Conservation (phyloP, 1,140 invertebrate genomes). For the Drosophila obscura region DNA sequence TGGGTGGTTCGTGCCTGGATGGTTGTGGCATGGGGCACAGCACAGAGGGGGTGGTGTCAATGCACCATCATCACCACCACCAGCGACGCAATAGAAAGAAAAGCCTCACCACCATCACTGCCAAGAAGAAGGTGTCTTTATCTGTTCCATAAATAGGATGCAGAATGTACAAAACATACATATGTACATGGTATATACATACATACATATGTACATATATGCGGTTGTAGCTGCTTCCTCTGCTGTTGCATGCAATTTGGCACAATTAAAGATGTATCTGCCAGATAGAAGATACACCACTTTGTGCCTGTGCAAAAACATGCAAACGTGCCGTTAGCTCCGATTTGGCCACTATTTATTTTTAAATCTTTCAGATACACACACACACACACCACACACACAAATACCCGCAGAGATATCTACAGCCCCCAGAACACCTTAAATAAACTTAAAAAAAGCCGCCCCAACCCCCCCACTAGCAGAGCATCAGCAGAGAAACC, state of each 20-base stretch:
- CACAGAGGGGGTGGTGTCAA: constrained; percentile 30
- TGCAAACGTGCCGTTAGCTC: constrained; percentile 65
- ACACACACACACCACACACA: constrained; percentile 5
- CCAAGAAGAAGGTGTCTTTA: constrained; percentile 1
- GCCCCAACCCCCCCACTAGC: constrained; percentile 25
- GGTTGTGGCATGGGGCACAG: too few relatives aligned
- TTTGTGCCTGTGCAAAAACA: constrained; percentile 24
- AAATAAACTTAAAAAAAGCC: constrained; percentile 48
- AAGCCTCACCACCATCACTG: constrained; percentile 3
- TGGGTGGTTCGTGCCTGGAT: constrained; percentile 9
- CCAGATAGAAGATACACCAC: constrained; percentile 29
- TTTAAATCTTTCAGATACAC: constrained; percentile 56
- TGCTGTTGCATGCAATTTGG: constrained; percentile 54
- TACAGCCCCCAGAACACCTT: constrained; percentile 32
- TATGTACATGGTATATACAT: neutral
- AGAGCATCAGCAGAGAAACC: constrained; percentile 12
- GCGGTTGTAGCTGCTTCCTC: constrained; percentile 14
- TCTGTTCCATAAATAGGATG: too few relatives aligned
- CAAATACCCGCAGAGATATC: constrained; percentile 2
- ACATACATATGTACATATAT: too few relatives aligned
- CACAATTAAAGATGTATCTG: constrained; percentile 62
- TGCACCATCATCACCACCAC: neutral
- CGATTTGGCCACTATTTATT: constrained; percentile 65
- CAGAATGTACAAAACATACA: constrained; percentile 25
- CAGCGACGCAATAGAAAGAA: neutral